Base-by-base conservation (phyloP, 2,888 invertebrate species). In the Dichetophora obliterata region DNA sequence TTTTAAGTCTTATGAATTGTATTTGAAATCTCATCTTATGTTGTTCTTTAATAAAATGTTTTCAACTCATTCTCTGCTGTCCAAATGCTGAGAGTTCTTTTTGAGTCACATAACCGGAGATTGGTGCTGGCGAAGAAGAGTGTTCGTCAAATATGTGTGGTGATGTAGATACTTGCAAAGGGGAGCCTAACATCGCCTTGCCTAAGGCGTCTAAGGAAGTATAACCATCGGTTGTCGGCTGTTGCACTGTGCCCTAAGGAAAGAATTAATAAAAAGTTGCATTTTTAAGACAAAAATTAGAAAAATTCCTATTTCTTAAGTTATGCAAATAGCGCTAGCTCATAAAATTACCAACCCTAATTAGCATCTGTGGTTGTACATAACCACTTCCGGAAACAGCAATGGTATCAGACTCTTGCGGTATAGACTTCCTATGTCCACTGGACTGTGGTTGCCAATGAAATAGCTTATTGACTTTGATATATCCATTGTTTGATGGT, bases 41-140 rank as follows among this genome's bases (percentile, higher is more conserved):
- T 19, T 57, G 14, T 8, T 61, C 48, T 34, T 19, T 54, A 52
- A 31, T 34, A 48, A 59, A 59, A 24, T 61, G 6, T 61, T 48
- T 59, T 72, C 72, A 72, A 61, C 72, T 72, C 27, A 72, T 43
- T 59, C 48, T 24, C 24, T 81, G 82, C 72, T 83, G 83, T 4
- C 83, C 84, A 74, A 83, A 84, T 9, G 82, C 84, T 50, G 83
- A 83, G 27, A 85, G 78, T 63, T 85, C 84, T 73, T 84, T 84
- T 71, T 84, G 84, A 16, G 85, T 85, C 16, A 85, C 85, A 78
- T 85, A 85, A 6, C 85, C 85, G 11, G 82, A 83, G 63, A 82
- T 83, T 16, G 82, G 82, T 27, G 80, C 79, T 11, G 81, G 50
- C 3, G 69, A 75, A 73, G 75, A 75, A 9, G 11, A 22, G 9